A percentile compares a stretch with the other conserved stretches of the same genome.
These are phyloP conservation scores for Trichomalopsis sarcophagae DNA, from an alignment of 1,140 invertebrate species.

Conservation along the genomic window DNA sequence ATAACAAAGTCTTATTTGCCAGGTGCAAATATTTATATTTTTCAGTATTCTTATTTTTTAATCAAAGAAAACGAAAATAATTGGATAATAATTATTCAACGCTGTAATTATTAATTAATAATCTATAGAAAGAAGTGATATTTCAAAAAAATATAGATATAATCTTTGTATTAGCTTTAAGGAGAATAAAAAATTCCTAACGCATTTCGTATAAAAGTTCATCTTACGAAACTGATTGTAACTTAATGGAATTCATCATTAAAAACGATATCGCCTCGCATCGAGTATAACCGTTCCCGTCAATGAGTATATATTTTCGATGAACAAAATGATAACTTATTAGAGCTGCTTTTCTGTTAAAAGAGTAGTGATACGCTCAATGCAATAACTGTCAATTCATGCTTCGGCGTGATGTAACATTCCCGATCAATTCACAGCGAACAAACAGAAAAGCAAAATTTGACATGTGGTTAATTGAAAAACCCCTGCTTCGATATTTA, in stretches of 20 bases:
- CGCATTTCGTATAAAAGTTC: not conserved
- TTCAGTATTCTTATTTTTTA: constrained; percentile 21
- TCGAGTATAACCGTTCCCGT: constrained; percentile 21
- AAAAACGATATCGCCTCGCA: not conserved
- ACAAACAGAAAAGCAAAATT: constrained; percentile 10
- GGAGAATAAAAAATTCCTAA: not conserved
- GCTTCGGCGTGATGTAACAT: constrained; percentile 23
- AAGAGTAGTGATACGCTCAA: not conserved
- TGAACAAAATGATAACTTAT: not conserved
- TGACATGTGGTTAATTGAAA: not conserved
- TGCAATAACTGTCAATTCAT: constrained; percentile 20
- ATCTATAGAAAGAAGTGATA: constrained; percentile 14
- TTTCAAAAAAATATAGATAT: not conserved
- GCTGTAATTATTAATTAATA: not conserved
- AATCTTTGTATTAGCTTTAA: not conserved
- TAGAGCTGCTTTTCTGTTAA: not conserved
- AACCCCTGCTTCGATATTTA: constrained; percentile 8
- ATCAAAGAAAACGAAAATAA: not conserved
- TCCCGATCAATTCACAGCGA: constrained; percentile 1
- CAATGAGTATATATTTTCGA: constrained; percentile 20
- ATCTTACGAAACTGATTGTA: constrained; percentile 9
- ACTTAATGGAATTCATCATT: not conserved
- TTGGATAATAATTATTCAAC: not conserved
- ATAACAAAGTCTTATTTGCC: constrained; percentile 50
- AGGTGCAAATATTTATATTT: constrained; percentile 41